Conservation (phyloP, 2,113 vertebrate species). For the Hippocampus mohnikei region DNA sequence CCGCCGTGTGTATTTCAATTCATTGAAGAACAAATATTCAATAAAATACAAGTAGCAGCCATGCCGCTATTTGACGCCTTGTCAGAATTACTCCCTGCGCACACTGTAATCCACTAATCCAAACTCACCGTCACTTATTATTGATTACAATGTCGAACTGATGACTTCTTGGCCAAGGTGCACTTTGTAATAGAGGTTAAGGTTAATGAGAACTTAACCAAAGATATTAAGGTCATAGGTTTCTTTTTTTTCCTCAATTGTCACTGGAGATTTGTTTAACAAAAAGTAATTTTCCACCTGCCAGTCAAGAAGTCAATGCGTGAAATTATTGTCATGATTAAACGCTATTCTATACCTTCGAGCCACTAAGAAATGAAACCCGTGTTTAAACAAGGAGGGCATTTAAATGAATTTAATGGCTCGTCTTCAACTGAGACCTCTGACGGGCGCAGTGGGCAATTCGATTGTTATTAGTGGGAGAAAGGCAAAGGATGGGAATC, state of each 20-base stretch:
- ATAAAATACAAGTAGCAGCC: too few relatives aligned
- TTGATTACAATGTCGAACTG: not conserved
- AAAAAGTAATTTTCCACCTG: slow-evolving; percentile 35
- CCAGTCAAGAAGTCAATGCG: slow-evolving; percentile 38
- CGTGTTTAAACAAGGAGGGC: not conserved
- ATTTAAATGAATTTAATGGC: not conserved
- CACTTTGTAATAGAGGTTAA: not conserved
- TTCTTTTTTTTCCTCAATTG: not conserved
- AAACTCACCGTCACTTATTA: not conserved
- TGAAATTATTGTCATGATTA: slow-evolving; percentile 25
- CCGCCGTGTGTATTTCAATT: too few relatives aligned
- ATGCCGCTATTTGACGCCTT: too few relatives aligned
- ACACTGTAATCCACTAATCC: too few relatives aligned
- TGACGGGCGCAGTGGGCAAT: not conserved
- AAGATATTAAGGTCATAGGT: not conserved
- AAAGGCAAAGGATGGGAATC: not conserved
- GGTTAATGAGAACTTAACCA: not conserved
- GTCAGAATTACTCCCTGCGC: too few relatives aligned
- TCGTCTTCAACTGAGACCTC: not conserved
- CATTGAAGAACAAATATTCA: too few relatives aligned
- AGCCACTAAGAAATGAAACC: not conserved
- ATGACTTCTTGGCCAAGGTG: not conserved
- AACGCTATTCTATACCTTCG: not conserved
- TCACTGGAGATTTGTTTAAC: slow-evolving; percentile 13
- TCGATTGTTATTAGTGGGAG: not conserved